Conservation (phyloP, 2,113 vertebrate genomes). For the Corythornis vintsioides region DNA sequence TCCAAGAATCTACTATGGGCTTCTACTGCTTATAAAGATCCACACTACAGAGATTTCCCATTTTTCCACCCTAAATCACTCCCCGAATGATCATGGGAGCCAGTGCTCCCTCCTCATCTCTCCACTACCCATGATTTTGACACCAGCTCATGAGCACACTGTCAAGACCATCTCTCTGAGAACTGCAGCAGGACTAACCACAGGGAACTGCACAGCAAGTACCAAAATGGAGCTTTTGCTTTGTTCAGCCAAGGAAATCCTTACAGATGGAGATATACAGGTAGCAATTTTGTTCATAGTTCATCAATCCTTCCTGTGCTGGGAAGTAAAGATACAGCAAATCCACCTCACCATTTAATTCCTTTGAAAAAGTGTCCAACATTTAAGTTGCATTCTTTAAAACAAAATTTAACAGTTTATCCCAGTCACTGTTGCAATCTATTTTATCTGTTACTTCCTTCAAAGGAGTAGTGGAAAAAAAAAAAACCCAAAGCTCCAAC, state of each 20-base stretch:
- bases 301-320: not conserved
- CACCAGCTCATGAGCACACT: not conserved
- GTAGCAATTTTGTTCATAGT: not conserved
- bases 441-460: not conserved
- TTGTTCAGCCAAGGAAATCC: not conserved
- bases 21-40: not conserved
- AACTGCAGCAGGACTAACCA: not conserved
- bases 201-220: not conserved
- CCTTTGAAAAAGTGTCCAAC: not conserved
- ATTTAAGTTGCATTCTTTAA: not conserved
- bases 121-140: not conserved
- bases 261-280: not conserved
- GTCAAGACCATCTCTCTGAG: not conserved
- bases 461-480: not conserved
- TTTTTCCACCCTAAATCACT: not conserved
- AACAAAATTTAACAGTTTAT: not conserved
- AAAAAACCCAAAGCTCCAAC: not conserved
- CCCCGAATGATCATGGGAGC: not conserved
- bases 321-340: not conserved
- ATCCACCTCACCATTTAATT: not conserved
- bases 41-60: not conserved
- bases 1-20: not conserved
- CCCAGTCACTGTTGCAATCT: not conserved
- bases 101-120: not conserved
- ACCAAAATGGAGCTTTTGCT: not conserved